Evolutionary conservation across 2,888 invertebrate genomes (phyloP), one percentile per base, ranked within the genome.

Genomic region (Sisyra nigra): DNA sequence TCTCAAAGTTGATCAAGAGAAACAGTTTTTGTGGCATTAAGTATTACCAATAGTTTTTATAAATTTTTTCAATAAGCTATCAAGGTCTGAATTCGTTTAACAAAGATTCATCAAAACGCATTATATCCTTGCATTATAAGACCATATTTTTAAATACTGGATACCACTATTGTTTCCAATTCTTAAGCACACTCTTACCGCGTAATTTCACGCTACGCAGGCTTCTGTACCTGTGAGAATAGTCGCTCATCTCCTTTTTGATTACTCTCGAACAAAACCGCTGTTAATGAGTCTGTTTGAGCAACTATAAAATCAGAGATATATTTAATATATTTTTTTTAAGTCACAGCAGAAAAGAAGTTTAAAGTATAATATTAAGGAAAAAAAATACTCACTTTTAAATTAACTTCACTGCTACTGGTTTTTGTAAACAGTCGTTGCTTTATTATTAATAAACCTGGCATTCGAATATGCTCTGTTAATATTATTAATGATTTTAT

Each of bases 401-500:
- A 57, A 57, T 57, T 57, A 57, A 56, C 56, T 56, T 54, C 53
- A 54, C 18, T 53, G 57, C 57, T 57, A 57, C 57, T 57, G 57
- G 57, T 57, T 57, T 57, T 57, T 57, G 55, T 57, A 14, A 34
- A 34, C 15, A 15, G 34, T 34, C 15, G 13, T 7, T 15, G 34
- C 15, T 34, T 34, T 34, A 11, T 34, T 34, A 34, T 34, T 34
- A 34, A 34, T 34, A 13, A 34, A 14, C 15, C 14, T 34, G 13
- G 34, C 13, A 15, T 13, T 34, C 14, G 15, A 34, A 34, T 14
- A 11, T 34, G 34, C 34, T 14, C 34, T 15, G n/a, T 34, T 11
- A 15, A 15, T 34, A 34, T 34, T 24, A 24, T 24, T 24, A 24
- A 24, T 24, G 24, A 24, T 24, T 24, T 24, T 24, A 24, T 24